Conservation (phyloP, 2,113 vertebrate genomes). For the Leucosticte australis region DNA sequence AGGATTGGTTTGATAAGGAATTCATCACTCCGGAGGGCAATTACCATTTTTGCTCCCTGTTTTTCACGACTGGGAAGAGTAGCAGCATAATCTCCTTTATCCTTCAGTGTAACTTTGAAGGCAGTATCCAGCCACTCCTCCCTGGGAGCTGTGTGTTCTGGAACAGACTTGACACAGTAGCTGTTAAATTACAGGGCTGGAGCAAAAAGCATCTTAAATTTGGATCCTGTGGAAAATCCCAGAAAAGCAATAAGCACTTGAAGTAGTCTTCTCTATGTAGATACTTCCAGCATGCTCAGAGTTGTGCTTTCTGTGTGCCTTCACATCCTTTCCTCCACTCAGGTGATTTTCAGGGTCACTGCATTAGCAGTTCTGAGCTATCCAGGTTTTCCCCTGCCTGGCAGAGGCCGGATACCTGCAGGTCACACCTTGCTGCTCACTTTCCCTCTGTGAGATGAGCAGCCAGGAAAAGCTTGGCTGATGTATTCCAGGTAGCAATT, state of each 20-base stretch:
- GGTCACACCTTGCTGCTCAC: not conserved
- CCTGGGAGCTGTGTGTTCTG: slow-evolving; percentile 14
- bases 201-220: slow-evolving; percentile 33
- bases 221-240: slow-evolving; percentile 51
- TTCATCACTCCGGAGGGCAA: slow-evolving; percentile 25
- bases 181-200: slow-evolving; percentile 54
- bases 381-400: not conserved
- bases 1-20: slow-evolving; percentile 39
- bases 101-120: slow-evolving; percentile 21
- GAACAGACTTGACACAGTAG: slow-evolving; percentile 50
- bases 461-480: not conserved
- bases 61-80: slow-evolving; percentile 18
- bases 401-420: not conserved
- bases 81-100: slow-evolving; percentile 15
- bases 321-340: not conserved
- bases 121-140: not conserved
- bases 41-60: slow-evolving; percentile 31
- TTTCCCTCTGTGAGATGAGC: not conserved
- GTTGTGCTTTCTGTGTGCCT: not conserved
- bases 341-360: not conserved
- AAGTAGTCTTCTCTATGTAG: not conserved
- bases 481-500: not conserved
- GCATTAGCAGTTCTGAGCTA: not conserved
- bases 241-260: not conserved
- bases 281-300: not conserved